Evolutionary conservation across 2,113 vertebrate genomes (phyloP).

Genomic region (Solenodon paradoxus): DNA sequence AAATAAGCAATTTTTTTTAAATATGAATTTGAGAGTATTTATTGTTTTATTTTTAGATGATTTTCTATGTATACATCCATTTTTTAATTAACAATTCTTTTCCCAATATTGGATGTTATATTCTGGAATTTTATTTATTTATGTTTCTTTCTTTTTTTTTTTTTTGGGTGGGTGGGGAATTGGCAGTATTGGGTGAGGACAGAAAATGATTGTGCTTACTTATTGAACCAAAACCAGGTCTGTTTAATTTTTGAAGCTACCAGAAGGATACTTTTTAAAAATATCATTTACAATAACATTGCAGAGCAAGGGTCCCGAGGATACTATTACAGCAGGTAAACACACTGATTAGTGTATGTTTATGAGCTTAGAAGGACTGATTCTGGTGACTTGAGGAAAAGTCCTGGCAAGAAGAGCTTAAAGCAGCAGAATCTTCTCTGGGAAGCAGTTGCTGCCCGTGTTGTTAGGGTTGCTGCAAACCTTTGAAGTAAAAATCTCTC

Average conservation of each 20-base stretch:
- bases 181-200: too few species aligned
- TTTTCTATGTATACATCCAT: background rate
- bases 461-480: background rate
- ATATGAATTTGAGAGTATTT: background rate
- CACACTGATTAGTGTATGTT: background rate
- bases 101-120: background rate
- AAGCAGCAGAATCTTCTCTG: background rate
- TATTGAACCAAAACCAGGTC: background rate
- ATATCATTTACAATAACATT: background rate
- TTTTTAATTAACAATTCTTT: background rate
- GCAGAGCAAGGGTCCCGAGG: background rate
- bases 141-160: background rate
- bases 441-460: background rate
- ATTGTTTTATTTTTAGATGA: background rate
- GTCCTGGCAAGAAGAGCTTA: background rate
- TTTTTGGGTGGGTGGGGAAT: background rate
- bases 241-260: constrained; percentile 5
- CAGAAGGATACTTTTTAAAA: background rate
- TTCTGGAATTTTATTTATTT: constrained; percentile 12
- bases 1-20: background rate
- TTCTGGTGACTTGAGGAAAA: background rate
- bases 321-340: background rate
- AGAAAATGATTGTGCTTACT: background rate
- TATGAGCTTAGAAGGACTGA: background rate
- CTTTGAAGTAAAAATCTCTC: background rate